Conservation (phyloP, 37 sponge, comb jelly and placozoan genomes). For the Ianthella basta region DNA sequence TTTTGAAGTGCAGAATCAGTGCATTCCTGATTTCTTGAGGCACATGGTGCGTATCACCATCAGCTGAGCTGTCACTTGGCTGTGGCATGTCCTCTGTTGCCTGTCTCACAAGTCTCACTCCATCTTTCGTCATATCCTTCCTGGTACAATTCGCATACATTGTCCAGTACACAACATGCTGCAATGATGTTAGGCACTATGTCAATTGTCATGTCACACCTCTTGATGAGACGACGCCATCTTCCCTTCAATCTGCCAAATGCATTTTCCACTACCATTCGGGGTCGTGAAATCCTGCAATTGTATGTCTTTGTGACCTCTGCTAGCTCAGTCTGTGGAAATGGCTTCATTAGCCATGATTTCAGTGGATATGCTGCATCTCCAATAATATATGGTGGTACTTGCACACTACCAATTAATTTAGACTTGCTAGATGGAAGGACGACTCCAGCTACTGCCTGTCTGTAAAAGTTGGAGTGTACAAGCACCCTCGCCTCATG, state of each 20-base stretch:
- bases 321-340: not conserved
- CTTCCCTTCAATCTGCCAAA: conserved; percentile 15
- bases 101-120: not conserved
- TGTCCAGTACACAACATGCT: not conserved
- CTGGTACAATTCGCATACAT: not conserved
- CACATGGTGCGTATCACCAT: too few species aligned
- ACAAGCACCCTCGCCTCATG: conserved; percentile 33
- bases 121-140: not conserved
- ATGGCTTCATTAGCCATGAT: conserved; percentile 33
- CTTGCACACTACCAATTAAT: not conserved
- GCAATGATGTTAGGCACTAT: not conserved
- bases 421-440: not conserved
- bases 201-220: not conserved
- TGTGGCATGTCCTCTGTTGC: too few species aligned
- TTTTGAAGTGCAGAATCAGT: too few species aligned
- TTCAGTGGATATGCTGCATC: conserved; percentile 31
- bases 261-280: conserved; percentile 31
- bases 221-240: not conserved
- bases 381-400: conserved; percentile 15
- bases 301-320: not conserved
- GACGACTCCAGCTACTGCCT: not conserved
- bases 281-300: not conserved
- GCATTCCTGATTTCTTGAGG: too few species aligned
- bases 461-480: not conserved
- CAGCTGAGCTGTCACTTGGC: too few species aligned